Conservation (phyloP, 2,113 vertebrate genomes). For the Brevimyrus niger region DNA sequence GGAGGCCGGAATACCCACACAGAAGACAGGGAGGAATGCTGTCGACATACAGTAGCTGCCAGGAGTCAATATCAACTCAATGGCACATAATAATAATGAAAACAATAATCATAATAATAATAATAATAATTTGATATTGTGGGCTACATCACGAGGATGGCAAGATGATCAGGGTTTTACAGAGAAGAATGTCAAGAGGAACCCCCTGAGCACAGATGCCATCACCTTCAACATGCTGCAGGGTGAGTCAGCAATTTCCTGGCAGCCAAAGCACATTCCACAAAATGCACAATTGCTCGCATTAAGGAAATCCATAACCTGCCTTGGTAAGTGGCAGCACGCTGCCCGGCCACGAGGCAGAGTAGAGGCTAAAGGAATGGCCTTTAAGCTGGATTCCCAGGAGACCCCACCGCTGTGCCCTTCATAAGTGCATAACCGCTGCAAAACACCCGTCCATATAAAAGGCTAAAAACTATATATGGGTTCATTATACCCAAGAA, state of each 20-base stretch:
- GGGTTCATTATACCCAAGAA: not conserved
- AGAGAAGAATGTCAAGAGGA: not conserved
- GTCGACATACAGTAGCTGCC: not conserved
- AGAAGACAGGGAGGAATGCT: not conserved
- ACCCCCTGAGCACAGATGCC: not conserved
- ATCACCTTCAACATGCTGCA: not conserved
- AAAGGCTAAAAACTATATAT: not conserved
- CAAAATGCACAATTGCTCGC: not conserved
- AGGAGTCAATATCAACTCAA: not conserved
- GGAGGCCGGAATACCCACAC: not conserved
- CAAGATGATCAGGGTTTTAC: not conserved
- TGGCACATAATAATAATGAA: not conserved
- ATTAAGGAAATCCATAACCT: not conserved
- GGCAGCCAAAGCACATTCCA: not conserved
- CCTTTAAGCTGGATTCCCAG: not conserved
- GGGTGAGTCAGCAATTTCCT: slow-evolving; percentile 4
- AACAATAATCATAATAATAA: not conserved
- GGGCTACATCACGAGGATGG: not conserved
- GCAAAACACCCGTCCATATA: not conserved
- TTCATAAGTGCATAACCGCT: not conserved
- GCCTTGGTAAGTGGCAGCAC: not conserved
- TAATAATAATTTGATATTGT: not conserved
- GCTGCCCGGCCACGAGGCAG: not conserved
- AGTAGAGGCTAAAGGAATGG: not conserved
- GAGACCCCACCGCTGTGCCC: not conserved